Evolutionary conservation across 2,797 vertebrate species (phyloP), one percentile per base, ranked within the genome.

Genomic region (Lithobates sylvaticus): DNA sequence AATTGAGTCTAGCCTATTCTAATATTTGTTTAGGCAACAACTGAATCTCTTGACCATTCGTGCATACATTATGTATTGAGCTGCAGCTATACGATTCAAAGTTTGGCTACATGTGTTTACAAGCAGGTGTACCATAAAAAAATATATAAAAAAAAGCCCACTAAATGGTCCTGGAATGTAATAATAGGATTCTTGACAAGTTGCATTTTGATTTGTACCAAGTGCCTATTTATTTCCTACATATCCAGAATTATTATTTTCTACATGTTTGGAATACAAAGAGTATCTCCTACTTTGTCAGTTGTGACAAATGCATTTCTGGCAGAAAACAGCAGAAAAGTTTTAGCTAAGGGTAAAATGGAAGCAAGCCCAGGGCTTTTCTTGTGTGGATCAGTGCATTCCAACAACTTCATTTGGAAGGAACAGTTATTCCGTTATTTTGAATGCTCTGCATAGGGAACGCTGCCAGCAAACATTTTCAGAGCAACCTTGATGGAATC

Each of bases 361-460:
- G 81, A 72, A 87, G 85, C 50, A 68, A 68, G 85, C 85, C 85
- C 75, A 83, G 23, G 85, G 80, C 75, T 83, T 77, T 82, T 75
- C 44, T 64, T 65, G 61, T 81, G 74, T 83, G 85, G 75, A 71
- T 87, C 85, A 83, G 80, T 87, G 79, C 75, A 81, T 82, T 86
- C 84, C 79, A 82, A 77, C 85, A 61, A 86, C 79, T 71, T 82
- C 75, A 87, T 87, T 87, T 87, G 68, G 85, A 87, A 87, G 5
- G 27, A 65, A 67, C 69, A 87, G 85, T 78, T 87, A 85, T 79
- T 84, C 68, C 29, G 74, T 78, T 86, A 77, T 86, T 78, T 47
- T 78, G 27, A 78, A 83, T 78, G 69, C 61, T 76, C 71, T 83
- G 77, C 75, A 78, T 78, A 58, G 54, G 39, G 80, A 87, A 83